Evolutionary conservation across 37 sponge, comb jelly and placozoan species (phyloP), one percentile per base, ranked within the genome.

Genomic region (Bolinopsis microptera): DNA sequence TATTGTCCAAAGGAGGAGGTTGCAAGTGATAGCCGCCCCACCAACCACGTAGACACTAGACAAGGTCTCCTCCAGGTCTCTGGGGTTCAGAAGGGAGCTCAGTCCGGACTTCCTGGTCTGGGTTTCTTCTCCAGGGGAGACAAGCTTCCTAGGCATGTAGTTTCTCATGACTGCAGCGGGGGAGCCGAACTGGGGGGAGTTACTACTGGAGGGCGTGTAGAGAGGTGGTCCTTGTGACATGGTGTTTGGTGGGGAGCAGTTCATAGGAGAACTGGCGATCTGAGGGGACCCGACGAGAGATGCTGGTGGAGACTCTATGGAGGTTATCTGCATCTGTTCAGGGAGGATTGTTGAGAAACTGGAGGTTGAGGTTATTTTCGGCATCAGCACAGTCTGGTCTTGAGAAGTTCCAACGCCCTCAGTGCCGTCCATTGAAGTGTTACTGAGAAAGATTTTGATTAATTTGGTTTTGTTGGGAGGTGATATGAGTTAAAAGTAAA

Each of bases 11-110:
- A 86, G 40, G 41, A 86, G 26, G 26, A 86, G 61, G 61, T 86
- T 86, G 61, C 90, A 86, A 3, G 90, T 27, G 41, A 86, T 86
- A 40, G 90, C 90, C 38, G 90, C 90, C 2, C 90, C 90, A 0
- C 90, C 90, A 40, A 86, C 61, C 61, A 86, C 90, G 36, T 41
- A 86, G 30, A 86, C 90, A 23, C 90, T 34, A 35, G 90, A 39
- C 61, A 86, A 48, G 31, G 61, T 41, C 61, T 86, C 90, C 90
- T 86, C 90, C 61, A 41, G 27, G 36, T 40, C 61, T 34, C 35
- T 2, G 1, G 90, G 90, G 61, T 86, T 38, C 25, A 86, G 90
- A 8, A 86, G 61, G 27, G 41, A 38, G 35, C 35, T 77, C 80
- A 77, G 80, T 9, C 80, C 80, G 1, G 80, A 77, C 36, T 32